Percentiles rank a stretch among this genome's conserved stretches.
Conservation (phyloP, 2,888 invertebrate genomes). For the Lepidochitona cinerea region DNA sequence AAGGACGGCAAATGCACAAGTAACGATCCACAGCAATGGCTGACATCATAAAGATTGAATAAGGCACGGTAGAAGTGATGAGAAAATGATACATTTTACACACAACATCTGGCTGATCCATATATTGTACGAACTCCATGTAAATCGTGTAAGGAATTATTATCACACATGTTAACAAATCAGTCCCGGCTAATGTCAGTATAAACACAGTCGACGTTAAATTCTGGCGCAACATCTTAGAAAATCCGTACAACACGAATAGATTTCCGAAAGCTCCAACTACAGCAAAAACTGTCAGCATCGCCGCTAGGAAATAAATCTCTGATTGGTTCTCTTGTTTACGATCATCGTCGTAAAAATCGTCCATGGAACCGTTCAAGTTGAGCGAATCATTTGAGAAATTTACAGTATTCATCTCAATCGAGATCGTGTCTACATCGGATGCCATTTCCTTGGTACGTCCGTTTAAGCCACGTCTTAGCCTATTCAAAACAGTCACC, state of each 20-base stretch:
- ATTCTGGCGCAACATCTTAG: background rate
- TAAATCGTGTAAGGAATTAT: conserved; percentile 5
- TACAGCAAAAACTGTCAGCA: conserved; percentile 1
- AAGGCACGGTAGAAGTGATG: conserved; percentile 1
- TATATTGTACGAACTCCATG: background rate
- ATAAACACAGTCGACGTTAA: conserved; percentile 11
- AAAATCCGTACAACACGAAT: conserved; percentile 3
- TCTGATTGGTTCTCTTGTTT: too few species aligned
- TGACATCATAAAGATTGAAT: conserved; percentile 7
- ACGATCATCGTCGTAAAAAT: too few species aligned
- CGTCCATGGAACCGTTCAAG: too few species aligned
- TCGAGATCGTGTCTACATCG: too few species aligned
- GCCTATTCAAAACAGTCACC: too few species aligned
- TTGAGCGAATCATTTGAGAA: too few species aligned
- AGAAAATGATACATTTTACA: conserved; percentile 11
- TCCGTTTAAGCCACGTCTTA: too few species aligned
- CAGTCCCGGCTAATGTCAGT: conserved; percentile 8
- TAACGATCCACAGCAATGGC: conserved; percentile 14
- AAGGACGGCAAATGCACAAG: conserved; percentile 11
- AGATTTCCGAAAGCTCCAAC: conserved; percentile 1
- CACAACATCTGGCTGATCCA: background rate
- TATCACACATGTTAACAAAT: conserved; percentile 1
- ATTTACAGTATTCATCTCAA: too few species aligned
- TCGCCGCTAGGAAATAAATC: background rate
- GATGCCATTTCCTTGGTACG: too few species aligned